These are phyloP conservation scores for Cochlearius cochlearius DNA, from an alignment of 2,113 vertebrate genomes.

Conservation along the genomic window DNA sequence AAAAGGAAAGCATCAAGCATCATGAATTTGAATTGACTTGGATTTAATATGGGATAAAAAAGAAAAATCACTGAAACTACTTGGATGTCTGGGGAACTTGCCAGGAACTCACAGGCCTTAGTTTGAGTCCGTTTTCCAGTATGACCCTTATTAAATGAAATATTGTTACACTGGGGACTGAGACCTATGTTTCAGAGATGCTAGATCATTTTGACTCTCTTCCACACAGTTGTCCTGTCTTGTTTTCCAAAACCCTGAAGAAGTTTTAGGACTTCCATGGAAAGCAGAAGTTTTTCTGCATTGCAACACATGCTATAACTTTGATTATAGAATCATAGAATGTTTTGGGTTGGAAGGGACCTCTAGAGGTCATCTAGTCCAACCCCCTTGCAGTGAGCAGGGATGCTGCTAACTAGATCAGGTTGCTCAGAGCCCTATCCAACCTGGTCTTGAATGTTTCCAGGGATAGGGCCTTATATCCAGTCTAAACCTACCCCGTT, in stretches of 20 bases:
- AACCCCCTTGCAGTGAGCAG: too few relatives aligned
- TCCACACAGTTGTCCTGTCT: accelerated
- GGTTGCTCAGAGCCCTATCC: too few relatives aligned
- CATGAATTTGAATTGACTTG: not conserved
- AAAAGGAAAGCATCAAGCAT: not conserved
- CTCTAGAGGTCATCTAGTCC: too few relatives aligned
- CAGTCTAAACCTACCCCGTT: too few relatives aligned
- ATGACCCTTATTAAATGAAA: not conserved
- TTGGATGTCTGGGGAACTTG: not conserved
- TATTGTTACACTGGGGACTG: not conserved
- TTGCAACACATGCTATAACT: not conserved
- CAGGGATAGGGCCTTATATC: too few relatives aligned
- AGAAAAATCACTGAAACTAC: not conserved
- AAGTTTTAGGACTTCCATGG: not conserved
- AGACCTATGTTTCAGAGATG: not conserved
- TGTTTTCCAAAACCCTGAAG: not conserved
- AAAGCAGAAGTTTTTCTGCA: not conserved
- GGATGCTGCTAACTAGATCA: too few relatives aligned
- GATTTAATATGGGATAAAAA: not conserved
- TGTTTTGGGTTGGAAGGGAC: too few relatives aligned
- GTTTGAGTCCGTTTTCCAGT: not conserved
- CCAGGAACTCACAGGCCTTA: not conserved
- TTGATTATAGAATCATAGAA: too few relatives aligned
- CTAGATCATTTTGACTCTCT: not conserved
- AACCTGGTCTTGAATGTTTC: too few relatives aligned